Conservation (phyloP, 2,888 invertebrate genomes). For the Arge pagana region DNA sequence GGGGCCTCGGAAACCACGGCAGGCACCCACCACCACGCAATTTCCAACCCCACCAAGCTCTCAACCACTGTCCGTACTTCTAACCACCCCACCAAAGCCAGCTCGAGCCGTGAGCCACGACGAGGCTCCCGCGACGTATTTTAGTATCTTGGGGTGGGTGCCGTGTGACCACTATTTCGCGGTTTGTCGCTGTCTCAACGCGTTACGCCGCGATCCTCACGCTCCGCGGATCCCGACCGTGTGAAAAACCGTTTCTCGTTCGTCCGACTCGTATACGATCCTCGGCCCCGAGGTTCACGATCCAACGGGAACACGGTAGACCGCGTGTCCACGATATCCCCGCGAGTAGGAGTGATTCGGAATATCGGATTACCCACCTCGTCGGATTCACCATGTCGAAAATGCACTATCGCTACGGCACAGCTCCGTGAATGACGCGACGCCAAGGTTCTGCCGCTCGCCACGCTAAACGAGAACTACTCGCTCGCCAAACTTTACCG, state of each 20-base stretch:
- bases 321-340: not conserved
- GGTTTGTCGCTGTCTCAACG: constrained; percentile 41
- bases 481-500: constrained; percentile 10
- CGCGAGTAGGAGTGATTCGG: not conserved
- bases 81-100: constrained; percentile 57
- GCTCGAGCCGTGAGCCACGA: constrained; percentile 53
- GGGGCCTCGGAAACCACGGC: constrained; percentile 51
- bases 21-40: constrained; percentile 58
- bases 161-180: constrained; percentile 54
- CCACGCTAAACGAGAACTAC: constrained; percentile 17
- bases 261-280: not conserved
- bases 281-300: not conserved
- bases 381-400: too few species aligned
- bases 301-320: not conserved
- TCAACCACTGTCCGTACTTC: constrained; percentile 58
- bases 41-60: constrained; percentile 59
- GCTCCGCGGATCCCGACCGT: too few species aligned
- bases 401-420: not conserved
- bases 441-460: not conserved
- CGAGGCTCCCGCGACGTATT: constrained; percentile 57
- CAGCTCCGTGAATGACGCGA: not conserved
- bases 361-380: too few species aligned
- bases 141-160: constrained; percentile 58
- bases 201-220: too few species aligned
- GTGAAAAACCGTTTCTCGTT: not conserved